A percentile compares a stretch with the other conserved stretches of the same genome.
Evolutionary conservation across 2,797 vertebrate species (phyloP).

Genomic region (Margarornis squamiger): DNA sequence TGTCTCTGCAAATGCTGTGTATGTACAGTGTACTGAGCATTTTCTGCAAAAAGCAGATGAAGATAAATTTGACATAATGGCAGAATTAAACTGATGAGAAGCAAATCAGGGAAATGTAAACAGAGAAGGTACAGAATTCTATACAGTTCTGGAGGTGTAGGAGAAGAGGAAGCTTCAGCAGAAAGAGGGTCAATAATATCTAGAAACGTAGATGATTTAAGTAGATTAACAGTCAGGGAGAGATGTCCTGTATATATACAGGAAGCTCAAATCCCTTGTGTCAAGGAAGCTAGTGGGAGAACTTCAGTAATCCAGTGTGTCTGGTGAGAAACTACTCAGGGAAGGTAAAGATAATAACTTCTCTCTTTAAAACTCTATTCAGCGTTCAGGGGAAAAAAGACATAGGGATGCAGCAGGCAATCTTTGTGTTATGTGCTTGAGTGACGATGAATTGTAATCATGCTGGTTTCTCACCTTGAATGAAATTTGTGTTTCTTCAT

Average conservation of each 20-base stretch:
- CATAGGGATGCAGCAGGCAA: background rate
- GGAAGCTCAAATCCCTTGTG: background rate
- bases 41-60: background rate
- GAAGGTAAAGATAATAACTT: background rate
- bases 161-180: background rate
- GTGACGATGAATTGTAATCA: background rate
- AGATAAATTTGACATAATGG: background rate
- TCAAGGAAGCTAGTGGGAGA: background rate
- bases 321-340: background rate
- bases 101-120: background rate
- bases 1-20: background rate
- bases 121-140: background rate
- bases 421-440: background rate
- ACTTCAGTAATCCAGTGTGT: background rate
- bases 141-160: fast-evolving
- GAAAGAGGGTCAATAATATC: background rate
- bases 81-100: background rate
- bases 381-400: background rate
- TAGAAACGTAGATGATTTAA: background rate
- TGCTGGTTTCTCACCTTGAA: background rate
- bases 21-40: background rate
- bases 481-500: background rate
- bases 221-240: background rate
- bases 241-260: background rate
- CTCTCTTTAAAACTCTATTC: background rate